Evolutionary conservation across 2,888 invertebrate species (phyloP), one percentile per base, ranked within the genome.

Genomic region (Ariolimax columbianus): DNA sequence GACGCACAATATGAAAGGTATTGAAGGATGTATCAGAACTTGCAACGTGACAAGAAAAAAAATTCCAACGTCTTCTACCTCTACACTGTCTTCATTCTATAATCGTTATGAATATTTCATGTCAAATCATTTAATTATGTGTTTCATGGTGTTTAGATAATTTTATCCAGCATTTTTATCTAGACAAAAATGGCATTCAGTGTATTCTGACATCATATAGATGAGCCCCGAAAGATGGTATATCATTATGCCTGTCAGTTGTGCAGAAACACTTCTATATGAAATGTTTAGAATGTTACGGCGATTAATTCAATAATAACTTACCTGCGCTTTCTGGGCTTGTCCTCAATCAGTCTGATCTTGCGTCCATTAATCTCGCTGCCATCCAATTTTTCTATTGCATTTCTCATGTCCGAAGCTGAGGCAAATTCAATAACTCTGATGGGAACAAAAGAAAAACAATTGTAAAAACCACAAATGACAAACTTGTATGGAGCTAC

Each of bases 381-480:
- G 91, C 97, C 98, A 94, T 99, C 98, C 91, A 99, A 95, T 94
- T 99, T 99, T 92, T 99, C 98, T 91, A 99, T 96, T 0, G 99
- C 99, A 87, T 97, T 97, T 94, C 98, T 97, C 97, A 99, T 96
- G 94, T 99, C 99, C 6, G 97, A 97, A 93, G 97, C 96, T 0
- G 97, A 97, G 36, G 98, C 97, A 95, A 99, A 99, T 94, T 99
- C 99, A 19, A 99, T 99, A 91, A 99, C 97, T 79, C 99, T 99
- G 95, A 30, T 85, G 86, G 85, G 26, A 55, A 87, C 84, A 82
- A 81, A 47, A 40, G 51, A 77, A 59, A 6, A 7, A 47, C 7
- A 47, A 14, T 55, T 55, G 55, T 11, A 55, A 7, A 6, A 6
- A 55, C 6, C 55, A 55, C 7, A 47, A 47, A 47, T 47, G 7